Evolutionary conservation across 2,113 vertebrate genomes (phyloP).

Genomic region (Smithornis capensis): DNA sequence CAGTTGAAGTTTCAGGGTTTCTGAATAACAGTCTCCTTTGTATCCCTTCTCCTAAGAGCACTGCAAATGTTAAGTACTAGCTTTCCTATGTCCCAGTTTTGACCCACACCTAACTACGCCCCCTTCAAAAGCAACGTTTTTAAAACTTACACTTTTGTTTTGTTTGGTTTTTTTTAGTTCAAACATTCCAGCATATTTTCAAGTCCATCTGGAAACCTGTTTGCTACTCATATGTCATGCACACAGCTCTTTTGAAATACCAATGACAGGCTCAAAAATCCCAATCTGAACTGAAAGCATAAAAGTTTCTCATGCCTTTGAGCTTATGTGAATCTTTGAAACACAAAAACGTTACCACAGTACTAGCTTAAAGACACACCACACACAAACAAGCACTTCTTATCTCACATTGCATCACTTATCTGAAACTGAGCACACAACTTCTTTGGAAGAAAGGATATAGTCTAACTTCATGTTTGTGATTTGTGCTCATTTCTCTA

Average conservation of each 20-base stretch:
- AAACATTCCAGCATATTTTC: not conserved
- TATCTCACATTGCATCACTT: not conserved
- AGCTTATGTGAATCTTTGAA: not conserved
- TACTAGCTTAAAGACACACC: not conserved
- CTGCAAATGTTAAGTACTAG: not conserved
- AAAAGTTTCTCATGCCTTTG: not conserved
- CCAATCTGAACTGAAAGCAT: not conserved
- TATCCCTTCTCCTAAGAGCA: not conserved
- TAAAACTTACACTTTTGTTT: not conserved
- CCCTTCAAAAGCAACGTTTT: not conserved
- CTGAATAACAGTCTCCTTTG: not conserved
- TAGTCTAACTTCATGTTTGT: not conserved
- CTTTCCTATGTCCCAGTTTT: not conserved
- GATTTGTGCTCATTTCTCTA: slow-evolving; percentile 6
- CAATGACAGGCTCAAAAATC: not conserved
- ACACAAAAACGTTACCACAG: not conserved
- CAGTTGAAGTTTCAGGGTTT: not conserved
- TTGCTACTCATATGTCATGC: not conserved
- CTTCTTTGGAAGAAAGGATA: not conserved
- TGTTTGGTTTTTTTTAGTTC: not conserved
- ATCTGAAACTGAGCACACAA: not conserved
- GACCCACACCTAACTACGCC: not conserved
- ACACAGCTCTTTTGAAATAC: not conserved
- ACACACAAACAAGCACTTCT: not conserved
- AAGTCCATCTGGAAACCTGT: not conserved